A percentile compares a stretch with the other conserved stretches of the same genome.
Evolutionary conservation across 2,113 vertebrate genomes (phyloP).

Genomic region (Peucedramus taeniatus): DNA sequence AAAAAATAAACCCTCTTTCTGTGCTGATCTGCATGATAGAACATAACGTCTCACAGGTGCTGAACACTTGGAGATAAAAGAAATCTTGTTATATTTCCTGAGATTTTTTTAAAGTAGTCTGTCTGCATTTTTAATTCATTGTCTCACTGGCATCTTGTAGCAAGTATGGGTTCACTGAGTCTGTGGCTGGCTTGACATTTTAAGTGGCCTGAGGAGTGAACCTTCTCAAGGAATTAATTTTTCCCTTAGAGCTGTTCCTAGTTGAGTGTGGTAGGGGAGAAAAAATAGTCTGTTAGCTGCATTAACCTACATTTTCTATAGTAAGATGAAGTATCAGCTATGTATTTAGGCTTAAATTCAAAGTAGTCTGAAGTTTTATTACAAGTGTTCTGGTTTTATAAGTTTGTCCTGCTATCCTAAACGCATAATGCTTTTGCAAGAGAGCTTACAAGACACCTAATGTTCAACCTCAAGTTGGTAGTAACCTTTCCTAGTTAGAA

Average conservation of each 20-base stretch:
- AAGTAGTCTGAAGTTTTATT: neutral
- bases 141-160: slow-evolving; percentile 21
- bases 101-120: slow-evolving; percentile 47
- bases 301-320: neutral
- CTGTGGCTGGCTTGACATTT: neutral
- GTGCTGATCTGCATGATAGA: slow-evolving; percentile 64
- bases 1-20: slow-evolving; percentile 65
- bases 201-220: neutral
- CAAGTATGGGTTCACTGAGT: slow-evolving; percentile 1
- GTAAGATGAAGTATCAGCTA: neutral
- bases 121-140: slow-evolving; percentile 36
- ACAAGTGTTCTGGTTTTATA: neutral
- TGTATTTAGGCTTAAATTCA: neutral
- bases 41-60: slow-evolving; percentile 66
- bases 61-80: slow-evolving; percentile 59
- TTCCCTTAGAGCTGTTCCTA: neutral
- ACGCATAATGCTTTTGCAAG: neutral
- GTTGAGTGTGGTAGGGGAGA: neutral
- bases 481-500: neutral
- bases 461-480: neutral
- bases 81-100: slow-evolving; percentile 38
- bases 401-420: neutral
- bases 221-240: neutral
- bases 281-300: neutral
- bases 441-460: neutral